Base-by-base conservation (phyloP, 2,888 invertebrate genomes). In the Hecatera dysodea region DNA sequence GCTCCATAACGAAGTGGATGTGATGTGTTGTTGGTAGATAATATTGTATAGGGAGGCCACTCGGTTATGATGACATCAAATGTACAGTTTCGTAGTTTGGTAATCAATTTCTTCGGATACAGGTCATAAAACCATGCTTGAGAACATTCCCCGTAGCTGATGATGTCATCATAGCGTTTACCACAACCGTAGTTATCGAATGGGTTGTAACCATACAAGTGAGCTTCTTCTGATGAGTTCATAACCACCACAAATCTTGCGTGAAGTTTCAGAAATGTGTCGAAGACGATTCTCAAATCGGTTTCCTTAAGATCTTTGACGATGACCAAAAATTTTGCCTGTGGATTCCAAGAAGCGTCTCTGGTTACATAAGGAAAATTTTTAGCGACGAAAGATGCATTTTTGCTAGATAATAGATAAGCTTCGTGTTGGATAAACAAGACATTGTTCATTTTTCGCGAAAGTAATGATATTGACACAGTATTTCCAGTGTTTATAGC, bases 111-210 rank as follows among this genome's bases (percentile, higher is more conserved):
- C 4, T 83, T 29, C 2, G 88, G 87, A 72, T 86, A 92, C 9
- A 92, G 69, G 55, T 87, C 75, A 33, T 61, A 29, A 59, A 29
- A 19, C 52, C 61, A 5, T 75, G 77, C 56, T 19, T 79, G 61
- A 5, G 72, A 72, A 76, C 93, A 94, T 68, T 89, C 86, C 7
- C 94, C 94, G 5, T 86, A 84, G 50, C 84, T 77, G 33, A 90
- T 89, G 5, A 93, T 77, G 44, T 81, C 73, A 15, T 87, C 82
- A 62, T 89, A 94, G 33, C 86, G 82, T 72, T 88, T 89, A 17
- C 94, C 94, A 57, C 94, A 94, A 0, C 88, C 88, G 56, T 87
- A 90, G 65, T 93, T 90, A 66, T 91, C 90, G 53, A 87, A 93
- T 0, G 93, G 90, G 72, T 94, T 90, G 72, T 93, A 94, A 1